Evolutionary conservation across 1,140 invertebrate genomes (phyloP).

Genomic region (Tetraneura akinire): DNA sequence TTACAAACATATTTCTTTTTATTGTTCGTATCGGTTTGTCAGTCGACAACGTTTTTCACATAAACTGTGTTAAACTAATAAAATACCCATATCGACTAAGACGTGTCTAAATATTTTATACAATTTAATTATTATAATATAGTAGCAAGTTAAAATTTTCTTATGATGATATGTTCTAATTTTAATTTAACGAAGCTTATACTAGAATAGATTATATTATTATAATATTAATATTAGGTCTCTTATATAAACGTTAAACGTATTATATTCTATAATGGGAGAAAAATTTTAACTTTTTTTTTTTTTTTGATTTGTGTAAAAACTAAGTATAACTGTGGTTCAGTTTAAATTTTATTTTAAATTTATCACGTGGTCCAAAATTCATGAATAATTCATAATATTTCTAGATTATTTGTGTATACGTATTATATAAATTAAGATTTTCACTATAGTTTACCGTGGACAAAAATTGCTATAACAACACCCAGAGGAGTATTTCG

Average conservation of each 20-base stretch:
- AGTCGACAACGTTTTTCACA: too few relatives aligned
- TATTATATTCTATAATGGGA: too few relatives aligned
- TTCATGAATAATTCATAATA: slow-evolving; percentile 4
- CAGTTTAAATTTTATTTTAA: slow-evolving; percentile 7
- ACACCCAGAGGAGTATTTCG: too few relatives aligned
- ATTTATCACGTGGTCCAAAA: slow-evolving; percentile 3
- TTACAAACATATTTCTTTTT: too few relatives aligned
- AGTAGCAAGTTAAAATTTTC: not conserved
- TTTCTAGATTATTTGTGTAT: not conserved
- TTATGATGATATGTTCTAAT: not conserved
- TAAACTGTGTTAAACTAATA: too few relatives aligned
- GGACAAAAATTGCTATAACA: too few relatives aligned
- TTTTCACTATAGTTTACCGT: not conserved
- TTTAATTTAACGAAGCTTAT: not conserved
- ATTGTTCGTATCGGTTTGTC: too few relatives aligned
- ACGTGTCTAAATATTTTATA: too few relatives aligned
- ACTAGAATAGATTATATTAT: not conserved
- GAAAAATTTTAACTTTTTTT: not conserved
- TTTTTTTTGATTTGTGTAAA: not conserved
- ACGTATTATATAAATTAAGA: not conserved
- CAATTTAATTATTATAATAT: too few relatives aligned
- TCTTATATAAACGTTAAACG: too few relatives aligned
- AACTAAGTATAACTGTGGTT: not conserved
- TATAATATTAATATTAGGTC: not conserved
- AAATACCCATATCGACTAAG: too few relatives aligned